These are phyloP conservation scores for Poeciliopsis retropinna DNA, from an alignment of 2,113 vertebrate genomes.

Conservation along the genomic window DNA sequence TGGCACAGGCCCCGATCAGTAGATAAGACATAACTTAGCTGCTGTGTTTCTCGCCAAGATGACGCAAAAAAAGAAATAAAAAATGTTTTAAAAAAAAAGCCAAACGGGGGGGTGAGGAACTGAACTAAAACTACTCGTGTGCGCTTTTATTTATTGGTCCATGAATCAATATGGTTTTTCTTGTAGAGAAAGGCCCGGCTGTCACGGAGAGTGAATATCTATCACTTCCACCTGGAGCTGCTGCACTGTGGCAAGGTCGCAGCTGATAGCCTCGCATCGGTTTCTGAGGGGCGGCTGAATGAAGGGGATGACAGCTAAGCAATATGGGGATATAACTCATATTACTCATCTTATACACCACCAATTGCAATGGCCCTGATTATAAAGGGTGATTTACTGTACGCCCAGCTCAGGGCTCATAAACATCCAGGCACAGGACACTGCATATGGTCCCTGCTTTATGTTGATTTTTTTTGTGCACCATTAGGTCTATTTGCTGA, in stretches of 20 bases:
- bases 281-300: conserved; percentile 56
- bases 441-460: conserved; percentile 70
- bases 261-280: conserved; percentile 64
- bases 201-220: conserved; percentile 74
- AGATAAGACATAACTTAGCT: conserved; percentile 80
- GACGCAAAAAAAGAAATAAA: conserved; percentile 20
- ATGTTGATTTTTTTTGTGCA: conserved; percentile 75
- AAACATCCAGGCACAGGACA: conserved; percentile 69
- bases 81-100: conserved; percentile 4
- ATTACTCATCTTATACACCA: conserved; percentile 72
- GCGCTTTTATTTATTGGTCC: conserved; percentile 82
- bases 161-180: conserved; percentile 80
- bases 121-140: conserved; percentile 70
- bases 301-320: conserved; percentile 66
- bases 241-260: conserved; percentile 72
- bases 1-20: conserved; percentile 79
- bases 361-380: conserved; percentile 74
- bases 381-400: conserved; percentile 76
- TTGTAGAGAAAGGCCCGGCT: conserved; percentile 71
- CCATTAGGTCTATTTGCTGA: conserved; percentile 76
- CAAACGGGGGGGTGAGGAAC: conserved; percentile 51
- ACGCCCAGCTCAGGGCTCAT: conserved; percentile 59
- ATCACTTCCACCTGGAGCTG: conserved; percentile 78
- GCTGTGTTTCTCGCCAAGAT: conserved; percentile 53
- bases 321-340: conserved; percentile 76